Evolutionary conservation across 2,797 vertebrate species (phyloP).

Genomic region (Tympanoctomys barrerae): DNA sequence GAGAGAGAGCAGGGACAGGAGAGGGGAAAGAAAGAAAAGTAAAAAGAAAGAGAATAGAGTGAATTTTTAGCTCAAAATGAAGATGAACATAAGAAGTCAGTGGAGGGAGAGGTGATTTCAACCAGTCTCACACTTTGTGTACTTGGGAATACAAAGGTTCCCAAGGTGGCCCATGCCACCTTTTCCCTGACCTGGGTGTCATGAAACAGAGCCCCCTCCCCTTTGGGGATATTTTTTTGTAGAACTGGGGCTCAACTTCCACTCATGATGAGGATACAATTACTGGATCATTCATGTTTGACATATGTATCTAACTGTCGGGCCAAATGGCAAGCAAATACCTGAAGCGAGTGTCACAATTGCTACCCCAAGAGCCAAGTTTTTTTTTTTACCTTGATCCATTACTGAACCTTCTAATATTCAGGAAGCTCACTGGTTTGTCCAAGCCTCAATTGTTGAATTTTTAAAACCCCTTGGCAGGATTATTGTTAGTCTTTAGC

Average conservation of each 20-base stretch:
- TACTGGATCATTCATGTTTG: no score
- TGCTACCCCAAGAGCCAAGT: background rate
- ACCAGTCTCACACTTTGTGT: background rate
- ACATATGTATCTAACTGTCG: background rate
- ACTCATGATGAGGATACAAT: background rate
- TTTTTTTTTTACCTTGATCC: background rate
- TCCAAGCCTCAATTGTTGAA: background rate
- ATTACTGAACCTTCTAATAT: background rate
- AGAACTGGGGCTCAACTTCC: background rate
- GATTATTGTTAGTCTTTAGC: background rate
- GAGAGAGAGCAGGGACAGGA: background rate
- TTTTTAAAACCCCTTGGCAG: conserved; percentile 3
- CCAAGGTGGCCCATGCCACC: no score
- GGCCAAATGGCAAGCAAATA: background rate
- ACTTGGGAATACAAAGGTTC: background rate
- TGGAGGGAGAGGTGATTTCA: background rate
- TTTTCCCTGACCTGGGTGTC: background rate
- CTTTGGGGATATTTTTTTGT: background rate
- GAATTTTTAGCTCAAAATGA: background rate
- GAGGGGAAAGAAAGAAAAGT: no score
- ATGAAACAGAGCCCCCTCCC: background rate
- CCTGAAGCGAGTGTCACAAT: background rate
- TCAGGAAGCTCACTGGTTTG: conserved; percentile 8
- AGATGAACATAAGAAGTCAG: background rate
- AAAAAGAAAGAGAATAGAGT: background rate